Evolutionary conservation across 2,113 vertebrate genomes (phyloP), one percentile per base, ranked within the genome.

Genomic region (Chascanopsetta lugubris): DNA sequence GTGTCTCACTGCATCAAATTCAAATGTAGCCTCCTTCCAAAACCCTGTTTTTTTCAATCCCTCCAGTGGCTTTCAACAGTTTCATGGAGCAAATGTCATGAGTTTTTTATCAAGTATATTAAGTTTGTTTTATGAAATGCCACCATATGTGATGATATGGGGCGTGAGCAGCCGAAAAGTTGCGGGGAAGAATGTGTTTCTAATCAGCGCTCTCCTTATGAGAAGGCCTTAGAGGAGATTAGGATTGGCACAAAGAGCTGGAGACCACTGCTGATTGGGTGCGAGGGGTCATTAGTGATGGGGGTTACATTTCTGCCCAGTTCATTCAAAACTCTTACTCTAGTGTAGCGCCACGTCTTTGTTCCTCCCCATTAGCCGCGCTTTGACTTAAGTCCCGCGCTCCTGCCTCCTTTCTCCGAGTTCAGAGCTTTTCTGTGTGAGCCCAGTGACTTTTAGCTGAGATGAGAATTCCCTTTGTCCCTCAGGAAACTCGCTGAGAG

Each of bases 401-500:
- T 69, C 53, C 51, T 67, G 53, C 74, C 76, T 85, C 63, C 75
- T 89, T 91, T 86, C 64, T 77, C 79, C 75, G 65, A 83, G 78
- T 85, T 88, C 85, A 82, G 74, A 34, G 46, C 59, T 67, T 36
- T 83, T 81, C 65, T 64, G 68, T 59, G 71, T 72, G 72, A 65
- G 56, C 81, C 36, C 48, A 8, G 70, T 73, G 77, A 83, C 81
- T 79, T 84, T 87, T 80, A 80, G 83, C 73, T 80, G 63, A 85
- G 82, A 79, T 77, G 65, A 61, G 75, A 88, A 87, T 89, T 91
- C 74, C 74, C 85, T 83, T 85, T 80, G 84, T 87, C 87, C 83
- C 75, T 84, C 86, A 89, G 89, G 89, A 91, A 92, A 84, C 84
- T 71, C 27, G 69, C 73, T 84, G 88, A 87, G 85, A 87, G 92